A percentile compares a stretch with the other conserved stretches of the same genome.
phyloP scores from a whole-genome alignment of 1,140 invertebrate genomes.

The Scylla paramamosain region DNA sequence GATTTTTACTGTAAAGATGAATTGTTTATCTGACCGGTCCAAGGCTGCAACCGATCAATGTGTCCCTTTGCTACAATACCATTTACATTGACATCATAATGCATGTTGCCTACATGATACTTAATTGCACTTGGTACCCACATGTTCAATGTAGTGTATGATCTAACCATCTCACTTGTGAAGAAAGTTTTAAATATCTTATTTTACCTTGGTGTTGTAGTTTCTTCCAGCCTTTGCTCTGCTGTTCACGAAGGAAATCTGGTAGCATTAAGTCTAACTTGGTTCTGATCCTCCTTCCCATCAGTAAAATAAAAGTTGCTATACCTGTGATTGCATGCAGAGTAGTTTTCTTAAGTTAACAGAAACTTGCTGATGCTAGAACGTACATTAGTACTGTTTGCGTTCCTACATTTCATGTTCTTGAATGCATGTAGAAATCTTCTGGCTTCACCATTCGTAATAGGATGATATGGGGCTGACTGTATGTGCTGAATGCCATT shows the following conservation, averaged over 20 bases:
- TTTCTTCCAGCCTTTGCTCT: background rate
- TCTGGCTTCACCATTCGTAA: constrained; percentile 81
- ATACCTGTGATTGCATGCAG: constrained; percentile 35
- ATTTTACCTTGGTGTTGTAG: background rate
- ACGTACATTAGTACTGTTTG: background rate
- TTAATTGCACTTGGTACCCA: constrained; percentile 27
- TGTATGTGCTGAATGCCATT: constrained; percentile 80
- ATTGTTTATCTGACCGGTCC: background rate
- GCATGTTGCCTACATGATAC: background rate
- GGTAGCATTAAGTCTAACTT: constrained; percentile 41
- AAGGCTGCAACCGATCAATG: background rate
- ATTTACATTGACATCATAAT: constrained; percentile 47
- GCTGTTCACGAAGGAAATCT: constrained; percentile 29
- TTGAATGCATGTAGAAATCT: constrained; percentile 77
- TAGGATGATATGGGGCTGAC: constrained; percentile 80
- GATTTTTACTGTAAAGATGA: background rate
- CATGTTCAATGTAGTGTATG: constrained; percentile 28
- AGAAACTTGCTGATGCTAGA: constrained; percentile 31
- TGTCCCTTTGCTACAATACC: background rate
- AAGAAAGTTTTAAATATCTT: background rate
- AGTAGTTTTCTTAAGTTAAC: background rate
- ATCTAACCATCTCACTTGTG: background rate
- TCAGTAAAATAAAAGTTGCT: constrained; percentile 24
- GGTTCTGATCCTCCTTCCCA: constrained; percentile 41
- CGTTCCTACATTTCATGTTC: background rate